Conservation (phyloP, 23 tunicate genomes). For the Ascidia mentula region DNA sequence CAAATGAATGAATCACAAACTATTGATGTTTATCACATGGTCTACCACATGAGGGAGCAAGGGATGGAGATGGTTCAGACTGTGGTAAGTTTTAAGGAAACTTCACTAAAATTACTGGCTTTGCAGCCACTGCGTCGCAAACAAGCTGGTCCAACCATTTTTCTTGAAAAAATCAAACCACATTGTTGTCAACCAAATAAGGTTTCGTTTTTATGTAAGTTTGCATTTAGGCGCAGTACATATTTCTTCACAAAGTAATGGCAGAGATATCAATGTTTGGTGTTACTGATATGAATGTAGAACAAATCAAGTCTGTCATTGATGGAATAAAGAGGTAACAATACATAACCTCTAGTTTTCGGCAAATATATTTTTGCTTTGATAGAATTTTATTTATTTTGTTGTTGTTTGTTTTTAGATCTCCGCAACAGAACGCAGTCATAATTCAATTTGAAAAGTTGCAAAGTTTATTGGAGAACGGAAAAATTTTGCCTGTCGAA, state of each 20-base stretch:
- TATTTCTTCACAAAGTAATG: slow-evolving; percentile 55
- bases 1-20: slow-evolving; percentile 13
- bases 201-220: background rate
- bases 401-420: too few species aligned
- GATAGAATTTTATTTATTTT: too few species aligned
- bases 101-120: background rate
- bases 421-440: too few species aligned
- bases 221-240: slow-evolving; percentile 48
- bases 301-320: slow-evolving; percentile 14
- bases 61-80: slow-evolving; percentile 47
- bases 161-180: too few species aligned
- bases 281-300: slow-evolving; percentile 41
- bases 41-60: slow-evolving; percentile 42
- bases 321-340: background rate
- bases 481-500: too few species aligned
- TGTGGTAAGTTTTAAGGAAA: background rate
- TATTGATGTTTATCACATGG: slow-evolving; percentile 38
- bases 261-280: slow-evolving; percentile 42
- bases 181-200: background rate
- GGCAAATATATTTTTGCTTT: too few species aligned
- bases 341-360: background rate
- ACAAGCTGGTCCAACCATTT: too few species aligned
- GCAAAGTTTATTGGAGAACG: too few species aligned
- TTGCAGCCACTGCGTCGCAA: too few species aligned
- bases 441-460: too few species aligned